phyloP scores from a whole-genome alignment of 2,888 invertebrate genomes.

The Dimorphilus gyrociliatus region DNA sequence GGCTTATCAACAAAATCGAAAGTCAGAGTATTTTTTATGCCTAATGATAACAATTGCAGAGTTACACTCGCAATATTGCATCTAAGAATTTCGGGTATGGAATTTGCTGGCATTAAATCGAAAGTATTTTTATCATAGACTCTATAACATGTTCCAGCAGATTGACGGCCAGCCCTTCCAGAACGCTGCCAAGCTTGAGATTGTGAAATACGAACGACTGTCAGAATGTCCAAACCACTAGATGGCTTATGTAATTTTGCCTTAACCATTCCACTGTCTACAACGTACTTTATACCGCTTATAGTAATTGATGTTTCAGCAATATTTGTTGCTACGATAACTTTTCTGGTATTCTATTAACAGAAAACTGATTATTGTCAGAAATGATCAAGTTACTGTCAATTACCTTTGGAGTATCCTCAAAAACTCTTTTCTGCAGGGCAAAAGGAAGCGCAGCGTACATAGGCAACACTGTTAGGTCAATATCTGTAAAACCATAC shows the following conservation, averaged over 20 bases:
- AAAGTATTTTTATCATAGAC: conserved; percentile 65
- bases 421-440: conserved; percentile 41
- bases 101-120: conserved; percentile 51
- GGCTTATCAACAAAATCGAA: conserved; percentile 86
- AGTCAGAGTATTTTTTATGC: conserved; percentile 54
- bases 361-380: not conserved
- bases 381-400: not conserved
- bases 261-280: conserved; percentile 83
- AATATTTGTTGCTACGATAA: conserved; percentile 46
- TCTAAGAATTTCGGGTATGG: conserved; percentile 67
- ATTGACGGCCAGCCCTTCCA: conserved; percentile 76
- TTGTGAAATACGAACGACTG: conserved; percentile 64
- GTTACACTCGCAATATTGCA: conserved; percentile 55
- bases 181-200: conserved; percentile 84
- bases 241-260: conserved; percentile 56
- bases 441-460: conserved; percentile 43
- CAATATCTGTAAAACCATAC: conserved; percentile 21
- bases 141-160: conserved; percentile 64
- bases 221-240: conserved; percentile 65
- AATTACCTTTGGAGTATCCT: conserved; percentile 33
- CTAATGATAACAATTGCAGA: conserved; percentile 65
- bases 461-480: conserved; percentile 53
- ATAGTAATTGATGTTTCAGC: conserved; percentile 50
- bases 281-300: conserved; percentile 64
- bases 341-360: conserved; percentile 39